phyloP scores from a whole-genome alignment of 2,888 invertebrate species.

The Penaeus monodon region DNA sequence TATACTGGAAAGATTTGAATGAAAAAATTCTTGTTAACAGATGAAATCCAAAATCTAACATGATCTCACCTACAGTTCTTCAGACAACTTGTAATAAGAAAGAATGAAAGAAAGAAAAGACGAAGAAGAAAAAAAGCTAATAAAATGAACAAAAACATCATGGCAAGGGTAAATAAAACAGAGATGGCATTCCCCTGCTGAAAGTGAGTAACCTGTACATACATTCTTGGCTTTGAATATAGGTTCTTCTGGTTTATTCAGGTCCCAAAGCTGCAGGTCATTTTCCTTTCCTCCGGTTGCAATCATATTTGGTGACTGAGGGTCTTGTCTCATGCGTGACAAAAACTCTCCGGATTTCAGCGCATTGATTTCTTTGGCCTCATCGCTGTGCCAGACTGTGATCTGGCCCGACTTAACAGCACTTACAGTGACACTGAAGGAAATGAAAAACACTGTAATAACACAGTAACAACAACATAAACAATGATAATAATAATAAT shows the following conservation, averaged over 20 bases:
- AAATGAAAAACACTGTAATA: background rate
- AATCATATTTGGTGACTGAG: slow-evolving; percentile 31
- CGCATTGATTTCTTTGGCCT: slow-evolving; percentile 47
- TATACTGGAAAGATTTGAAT: too few species aligned
- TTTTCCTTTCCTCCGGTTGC: slow-evolving; percentile 93
- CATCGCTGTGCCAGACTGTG: slow-evolving; percentile 34
- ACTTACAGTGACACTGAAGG: slow-evolving; percentile 39
- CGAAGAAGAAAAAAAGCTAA: background rate
- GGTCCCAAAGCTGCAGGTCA: slow-evolving; percentile 87
- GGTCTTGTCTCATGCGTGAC: slow-evolving; percentile 52
- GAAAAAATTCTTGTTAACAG: too few species aligned
- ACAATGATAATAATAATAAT: too few species aligned
- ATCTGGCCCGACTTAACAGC: slow-evolving; percentile 54
- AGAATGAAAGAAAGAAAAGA: background rate
- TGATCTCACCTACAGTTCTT: too few species aligned
- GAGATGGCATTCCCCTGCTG: background rate
- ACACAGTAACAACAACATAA: too few species aligned
- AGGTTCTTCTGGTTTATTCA: slow-evolving; percentile 71
- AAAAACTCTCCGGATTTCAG: slow-evolving; percentile 41
- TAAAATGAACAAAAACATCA: background rate
- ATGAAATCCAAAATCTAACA: too few species aligned
- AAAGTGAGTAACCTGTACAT: slow-evolving; percentile 66
- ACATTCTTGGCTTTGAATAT: slow-evolving; percentile 78
- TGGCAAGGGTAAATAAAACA: background rate
- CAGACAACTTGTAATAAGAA: background rate